Conservation (phyloP, 2,113 vertebrate genomes). For the Podarcis raffonei region DNA sequence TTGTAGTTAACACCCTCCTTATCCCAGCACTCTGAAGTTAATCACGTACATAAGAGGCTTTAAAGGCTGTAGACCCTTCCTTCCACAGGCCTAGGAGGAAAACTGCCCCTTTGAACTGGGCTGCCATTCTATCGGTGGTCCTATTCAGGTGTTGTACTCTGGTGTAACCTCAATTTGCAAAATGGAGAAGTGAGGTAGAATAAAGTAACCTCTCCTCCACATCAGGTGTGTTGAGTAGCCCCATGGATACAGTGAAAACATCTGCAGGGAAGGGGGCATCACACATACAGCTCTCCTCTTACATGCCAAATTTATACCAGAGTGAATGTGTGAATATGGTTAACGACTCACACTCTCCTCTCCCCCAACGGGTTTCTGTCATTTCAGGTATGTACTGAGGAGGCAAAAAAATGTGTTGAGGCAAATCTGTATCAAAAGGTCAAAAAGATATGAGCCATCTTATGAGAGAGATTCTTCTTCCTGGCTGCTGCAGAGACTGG, state of each 20-base stretch:
- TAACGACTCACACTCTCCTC: not conserved
- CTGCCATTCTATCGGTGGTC: not conserved
- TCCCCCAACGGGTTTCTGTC: conserved; percentile 24
- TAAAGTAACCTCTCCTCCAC: not conserved
- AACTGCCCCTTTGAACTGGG: not conserved
- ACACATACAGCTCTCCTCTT: not conserved
- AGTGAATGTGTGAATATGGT: not conserved
- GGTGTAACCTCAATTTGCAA: not conserved
- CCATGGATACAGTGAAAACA: not conserved
- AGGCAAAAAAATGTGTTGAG: conserved; percentile 67
- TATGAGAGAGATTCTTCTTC: conserved; percentile 66
- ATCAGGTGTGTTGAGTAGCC: not conserved
- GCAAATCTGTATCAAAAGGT: conserved; percentile 59
- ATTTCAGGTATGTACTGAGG: conserved; percentile 57
- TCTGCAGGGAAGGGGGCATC: not conserved
- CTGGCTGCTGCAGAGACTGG: conserved; percentile 62
- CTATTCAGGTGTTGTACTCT: not conserved
- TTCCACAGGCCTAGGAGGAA: not conserved
- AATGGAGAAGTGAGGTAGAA: too few species aligned
- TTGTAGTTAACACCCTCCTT: conserved; percentile 3
- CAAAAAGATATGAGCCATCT: conserved; percentile 67
- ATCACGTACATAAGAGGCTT: not conserved
- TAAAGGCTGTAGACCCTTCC: not conserved
- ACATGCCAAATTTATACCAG: not conserved
- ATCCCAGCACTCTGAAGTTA: not conserved